Percentiles rank a stretch among this genome's conserved stretches.
Conservation (phyloP, 2,797 vertebrate genomes). For the Hypotaenidia okinawae region DNA sequence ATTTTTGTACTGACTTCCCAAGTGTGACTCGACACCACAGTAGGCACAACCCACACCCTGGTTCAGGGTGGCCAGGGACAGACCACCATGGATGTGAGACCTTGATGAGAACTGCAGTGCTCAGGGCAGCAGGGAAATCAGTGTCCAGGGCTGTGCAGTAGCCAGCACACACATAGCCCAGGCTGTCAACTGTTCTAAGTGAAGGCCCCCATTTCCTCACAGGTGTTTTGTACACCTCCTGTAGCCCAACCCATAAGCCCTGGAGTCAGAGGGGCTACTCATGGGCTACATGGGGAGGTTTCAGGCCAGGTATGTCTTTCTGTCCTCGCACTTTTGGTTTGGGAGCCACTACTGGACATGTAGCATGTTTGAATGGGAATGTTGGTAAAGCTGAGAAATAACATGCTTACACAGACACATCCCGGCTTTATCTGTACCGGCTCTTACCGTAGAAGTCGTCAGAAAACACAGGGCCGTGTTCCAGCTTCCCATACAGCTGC, state of each 20-base stretch:
- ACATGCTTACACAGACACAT: not conserved
- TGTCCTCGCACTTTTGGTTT: no score
- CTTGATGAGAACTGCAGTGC: rapidly evolving
- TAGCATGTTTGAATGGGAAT: no score
- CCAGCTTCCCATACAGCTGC: not conserved
- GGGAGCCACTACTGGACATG: no score
- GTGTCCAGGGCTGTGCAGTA: not conserved
- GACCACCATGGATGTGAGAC: not conserved
- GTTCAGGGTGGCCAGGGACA: not conserved
- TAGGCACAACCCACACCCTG: not conserved
- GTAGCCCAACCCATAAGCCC: not conserved
- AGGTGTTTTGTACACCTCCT: not conserved
- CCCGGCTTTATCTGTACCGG: not conserved
- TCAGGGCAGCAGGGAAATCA: not conserved
- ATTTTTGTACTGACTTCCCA: not conserved
- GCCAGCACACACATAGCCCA: no score
- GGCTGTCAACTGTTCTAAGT: not conserved
- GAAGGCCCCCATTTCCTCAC: not conserved
- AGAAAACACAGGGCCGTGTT: rapidly evolving
- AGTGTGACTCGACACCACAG: rapidly evolving
- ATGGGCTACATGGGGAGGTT: no score
- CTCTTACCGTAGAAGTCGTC: not conserved
- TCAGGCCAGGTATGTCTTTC: no score
- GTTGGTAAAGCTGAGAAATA: no score
- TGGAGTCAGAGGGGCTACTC: no score